These are phyloP conservation scores for Enteromius anoplus DNA, from an alignment of 2,797 vertebrate genomes.

Conservation along the genomic window DNA sequence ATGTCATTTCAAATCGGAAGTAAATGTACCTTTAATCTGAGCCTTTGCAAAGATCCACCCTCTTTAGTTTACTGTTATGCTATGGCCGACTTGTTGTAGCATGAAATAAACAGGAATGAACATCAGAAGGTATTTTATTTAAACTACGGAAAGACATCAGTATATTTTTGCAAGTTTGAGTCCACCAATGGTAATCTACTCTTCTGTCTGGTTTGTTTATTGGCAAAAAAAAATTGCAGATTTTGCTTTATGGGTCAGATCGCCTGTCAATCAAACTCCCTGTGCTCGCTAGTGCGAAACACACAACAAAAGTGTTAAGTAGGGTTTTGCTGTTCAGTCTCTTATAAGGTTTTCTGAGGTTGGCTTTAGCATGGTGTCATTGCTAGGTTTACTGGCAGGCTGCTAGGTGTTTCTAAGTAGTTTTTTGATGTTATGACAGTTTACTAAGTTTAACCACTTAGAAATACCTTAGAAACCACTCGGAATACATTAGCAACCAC, in stretches of 20 bases:
- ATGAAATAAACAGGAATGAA: background rate
- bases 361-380: background rate
- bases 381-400: background rate
- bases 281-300: background rate
- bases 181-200: background rate
- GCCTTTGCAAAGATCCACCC: background rate
- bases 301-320: background rate
- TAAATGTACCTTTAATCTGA: background rate
- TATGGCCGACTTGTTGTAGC: background rate
- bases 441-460: background rate
- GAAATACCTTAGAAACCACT: background rate
- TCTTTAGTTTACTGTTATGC: background rate
- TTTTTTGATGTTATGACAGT: too few species aligned
- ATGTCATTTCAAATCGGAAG: background rate
- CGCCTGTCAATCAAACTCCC: background rate
- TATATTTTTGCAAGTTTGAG: background rate
- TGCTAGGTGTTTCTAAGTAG: background rate
- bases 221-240: background rate
- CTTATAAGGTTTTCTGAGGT: background rate
- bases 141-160: background rate
- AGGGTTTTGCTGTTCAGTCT: background rate
- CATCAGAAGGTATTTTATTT: background rate
- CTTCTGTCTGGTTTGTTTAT: background rate
- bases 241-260: background rate
- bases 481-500: background rate